Conservation (phyloP, 2,113 vertebrate species). For the Melanotaenia duboulayi region DNA sequence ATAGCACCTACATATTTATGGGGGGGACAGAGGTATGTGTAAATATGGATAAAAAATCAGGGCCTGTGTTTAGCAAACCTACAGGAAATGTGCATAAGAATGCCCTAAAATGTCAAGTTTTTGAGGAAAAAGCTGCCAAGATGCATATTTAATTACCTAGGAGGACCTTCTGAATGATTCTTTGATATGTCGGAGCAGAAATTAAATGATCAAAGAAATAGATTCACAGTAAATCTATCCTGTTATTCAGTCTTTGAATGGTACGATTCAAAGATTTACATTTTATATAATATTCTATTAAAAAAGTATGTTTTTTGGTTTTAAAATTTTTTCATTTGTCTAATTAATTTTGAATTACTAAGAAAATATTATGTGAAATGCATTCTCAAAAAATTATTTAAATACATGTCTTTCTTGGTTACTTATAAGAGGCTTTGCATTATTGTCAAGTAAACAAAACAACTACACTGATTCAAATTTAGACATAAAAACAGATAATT, state of each 20-base stretch:
- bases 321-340: too few species aligned
- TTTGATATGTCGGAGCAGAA: too few species aligned
- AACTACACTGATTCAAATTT: background rate
- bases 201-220: background rate
- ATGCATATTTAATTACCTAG: background rate
- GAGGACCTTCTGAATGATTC: background rate
- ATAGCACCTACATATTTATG: constrained; percentile 62
- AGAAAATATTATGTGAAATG: too few species aligned
- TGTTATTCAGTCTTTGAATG: background rate
- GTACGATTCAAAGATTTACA: background rate
- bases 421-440: background rate
- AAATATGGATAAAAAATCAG: constrained; percentile 28
- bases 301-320: too few species aligned
- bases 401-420: background rate
- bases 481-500: background rate
- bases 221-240: background rate
- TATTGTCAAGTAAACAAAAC: background rate
- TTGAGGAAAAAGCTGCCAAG: too few species aligned
- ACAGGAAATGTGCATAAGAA: background rate
- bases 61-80: constrained; percentile 48
- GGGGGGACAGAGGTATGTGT: constrained; percentile 19
- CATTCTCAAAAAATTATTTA: background rate
- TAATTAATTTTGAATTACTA: too few species aligned
- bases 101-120: background rate
- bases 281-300: background rate